Conservation (phyloP, 2,888 invertebrate species). For the Aphrophora alni region DNA sequence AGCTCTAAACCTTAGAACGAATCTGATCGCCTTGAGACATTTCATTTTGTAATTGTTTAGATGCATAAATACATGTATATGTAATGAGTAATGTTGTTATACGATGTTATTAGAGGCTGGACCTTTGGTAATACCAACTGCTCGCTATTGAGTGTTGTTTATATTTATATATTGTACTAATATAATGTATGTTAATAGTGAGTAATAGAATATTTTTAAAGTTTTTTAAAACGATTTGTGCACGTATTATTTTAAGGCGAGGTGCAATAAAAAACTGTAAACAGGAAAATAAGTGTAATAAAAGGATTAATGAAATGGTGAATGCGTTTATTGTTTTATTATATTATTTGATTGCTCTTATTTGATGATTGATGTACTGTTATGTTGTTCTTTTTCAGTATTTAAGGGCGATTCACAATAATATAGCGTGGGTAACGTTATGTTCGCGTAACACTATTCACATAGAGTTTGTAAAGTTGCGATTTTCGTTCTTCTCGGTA, state of each 20-base stretch:
- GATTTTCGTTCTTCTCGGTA: no score
- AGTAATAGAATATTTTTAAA: slow-evolving; percentile 49
- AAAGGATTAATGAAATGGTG: slow-evolving; percentile 38
- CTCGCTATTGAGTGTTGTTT: slow-evolving; percentile 34
- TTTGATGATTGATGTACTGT: background rate
- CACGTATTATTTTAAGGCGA: slow-evolving; percentile 43
- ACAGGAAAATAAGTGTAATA: slow-evolving; percentile 47
- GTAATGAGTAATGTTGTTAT: slow-evolving; percentile 28
- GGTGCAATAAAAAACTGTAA: slow-evolving; percentile 47
- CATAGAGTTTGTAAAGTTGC: no score
- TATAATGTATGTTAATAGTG: slow-evolving; percentile 41
- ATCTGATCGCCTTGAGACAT: slow-evolving; percentile 25
- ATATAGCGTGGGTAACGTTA: no score
- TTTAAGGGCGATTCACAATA: no score
- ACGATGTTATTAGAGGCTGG: slow-evolving; percentile 45
- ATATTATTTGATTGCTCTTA: background rate
- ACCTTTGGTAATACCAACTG: slow-evolving; percentile 46
- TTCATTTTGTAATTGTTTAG: slow-evolving; percentile 18
- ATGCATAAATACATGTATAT: slow-evolving; percentile 22
- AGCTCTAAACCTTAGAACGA: slow-evolving; percentile 1
- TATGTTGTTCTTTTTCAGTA: no score
- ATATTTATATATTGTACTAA: slow-evolving; percentile 40
- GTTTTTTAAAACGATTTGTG: slow-evolving; percentile 42
- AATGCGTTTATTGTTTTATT: background rate
- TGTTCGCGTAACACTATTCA: no score